A percentile compares a stretch with the other conserved stretches of the same genome.
These are phyloP conservation scores for Rhagophthalmus giganteus DNA, from an alignment of 2,888 invertebrate genomes.

Conservation along the genomic window DNA sequence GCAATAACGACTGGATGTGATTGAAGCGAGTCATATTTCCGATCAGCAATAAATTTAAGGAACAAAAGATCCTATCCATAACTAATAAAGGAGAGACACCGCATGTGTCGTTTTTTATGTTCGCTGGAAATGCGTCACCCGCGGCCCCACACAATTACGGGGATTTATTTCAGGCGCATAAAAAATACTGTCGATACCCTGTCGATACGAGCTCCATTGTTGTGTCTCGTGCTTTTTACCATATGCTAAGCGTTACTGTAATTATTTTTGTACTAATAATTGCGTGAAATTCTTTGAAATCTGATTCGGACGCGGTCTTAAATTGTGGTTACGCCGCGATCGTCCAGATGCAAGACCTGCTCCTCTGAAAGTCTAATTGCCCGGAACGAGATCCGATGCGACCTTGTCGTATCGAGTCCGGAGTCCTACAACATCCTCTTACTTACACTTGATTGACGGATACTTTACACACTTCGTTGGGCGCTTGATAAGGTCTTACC, in stretches of 20 bases:
- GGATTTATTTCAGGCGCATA: slow-evolving; percentile 39
- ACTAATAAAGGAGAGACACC: slow-evolving; percentile 37
- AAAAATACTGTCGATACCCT: slow-evolving; percentile 36
- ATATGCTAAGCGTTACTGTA: slow-evolving; percentile 25
- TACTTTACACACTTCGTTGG: background rate
- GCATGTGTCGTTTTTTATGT: slow-evolving; percentile 37
- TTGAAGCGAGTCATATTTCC: slow-evolving; percentile 33
- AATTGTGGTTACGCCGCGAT: slow-evolving; percentile 15
- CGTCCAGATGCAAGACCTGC: slow-evolving; percentile 31
- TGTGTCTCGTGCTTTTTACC: slow-evolving; percentile 29
- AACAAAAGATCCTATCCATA: slow-evolving; percentile 39
- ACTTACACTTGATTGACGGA: background rate
- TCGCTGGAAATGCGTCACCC: slow-evolving; percentile 30
- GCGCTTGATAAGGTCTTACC: too few species aligned
- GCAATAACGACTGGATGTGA: slow-evolving; percentile 24
- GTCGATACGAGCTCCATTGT: slow-evolving; percentile 31
- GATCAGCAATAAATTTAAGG: slow-evolving; percentile 35
- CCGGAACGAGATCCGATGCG: slow-evolving; percentile 35
- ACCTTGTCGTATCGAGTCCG: slow-evolving; percentile 15
- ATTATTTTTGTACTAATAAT: slow-evolving; percentile 30
- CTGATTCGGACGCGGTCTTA: slow-evolving; percentile 14
- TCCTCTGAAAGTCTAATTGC: slow-evolving; percentile 37
- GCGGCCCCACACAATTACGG: slow-evolving; percentile 34
- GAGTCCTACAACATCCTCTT: background rate
- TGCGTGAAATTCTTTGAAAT: slow-evolving; percentile 29